These are phyloP conservation scores for Drosophila rufa DNA, from an alignment of 1,140 invertebrate species.

Conservation along the genomic window DNA sequence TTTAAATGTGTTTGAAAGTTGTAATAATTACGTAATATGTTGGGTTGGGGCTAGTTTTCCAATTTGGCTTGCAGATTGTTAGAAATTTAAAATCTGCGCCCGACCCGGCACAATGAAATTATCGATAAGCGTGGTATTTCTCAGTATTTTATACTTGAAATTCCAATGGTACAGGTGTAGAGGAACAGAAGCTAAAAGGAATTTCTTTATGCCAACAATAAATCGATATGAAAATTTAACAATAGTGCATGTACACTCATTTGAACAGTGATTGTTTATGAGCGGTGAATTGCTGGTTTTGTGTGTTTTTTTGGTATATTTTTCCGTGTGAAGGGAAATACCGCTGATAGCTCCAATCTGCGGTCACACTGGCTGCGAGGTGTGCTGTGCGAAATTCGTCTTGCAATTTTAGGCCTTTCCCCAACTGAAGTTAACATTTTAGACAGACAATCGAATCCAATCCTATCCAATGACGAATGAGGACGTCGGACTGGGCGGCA, in stretches of 20 bases:
- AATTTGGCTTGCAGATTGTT: too few species aligned
- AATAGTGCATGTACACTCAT: too few species aligned
- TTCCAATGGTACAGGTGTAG: background rate
- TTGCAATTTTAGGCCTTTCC: constrained; percentile 10
- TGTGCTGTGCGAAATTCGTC: constrained; percentile 25
- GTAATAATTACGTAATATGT: too few species aligned
- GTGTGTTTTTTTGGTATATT: background rate
- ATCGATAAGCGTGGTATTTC: background rate
- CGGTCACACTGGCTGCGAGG: constrained; percentile 4
- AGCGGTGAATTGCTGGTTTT: background rate
- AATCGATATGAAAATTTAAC: too few species aligned
- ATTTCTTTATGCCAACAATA: too few species aligned
- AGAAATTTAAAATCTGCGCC: background rate
- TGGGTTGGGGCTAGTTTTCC: too few species aligned
- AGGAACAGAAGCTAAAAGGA: too few species aligned
- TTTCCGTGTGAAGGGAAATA: background rate
- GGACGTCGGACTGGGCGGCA: constrained; percentile 16
- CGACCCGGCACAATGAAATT: background rate
- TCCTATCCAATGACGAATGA: constrained; percentile 62
- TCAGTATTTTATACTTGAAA: background rate
- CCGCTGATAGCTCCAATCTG: background rate
- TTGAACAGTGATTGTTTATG: too few species aligned
- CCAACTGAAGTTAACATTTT: constrained; percentile 7
- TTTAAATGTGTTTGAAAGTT: too few species aligned
- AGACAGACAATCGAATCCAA: constrained; percentile 15